Base-by-base conservation (phyloP, 2,888 invertebrate species). In the Nymphalis urticae region DNA sequence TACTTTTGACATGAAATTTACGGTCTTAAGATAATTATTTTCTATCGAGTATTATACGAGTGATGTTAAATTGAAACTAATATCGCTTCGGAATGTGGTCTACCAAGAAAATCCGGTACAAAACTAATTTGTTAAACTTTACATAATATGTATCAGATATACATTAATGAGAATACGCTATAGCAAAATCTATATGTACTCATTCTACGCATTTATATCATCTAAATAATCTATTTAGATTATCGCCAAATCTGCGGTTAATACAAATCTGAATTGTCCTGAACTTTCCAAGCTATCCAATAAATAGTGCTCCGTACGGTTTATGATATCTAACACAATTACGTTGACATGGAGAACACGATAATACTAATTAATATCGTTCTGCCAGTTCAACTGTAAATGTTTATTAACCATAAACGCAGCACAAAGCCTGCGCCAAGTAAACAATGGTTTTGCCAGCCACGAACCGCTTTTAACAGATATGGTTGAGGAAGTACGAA, bases 291-390 rank as follows among this genome's bases (percentile, higher is more conserved):
- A 42, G 17, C 24, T 24, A 61, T 10, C 24, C 17, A 58, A 59
- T 65, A 59, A 65, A 65, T 59, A 19, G 47, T 10, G 19, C 21
- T 42, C 36, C 19, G 42, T 42, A 58, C 36, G 19, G 19, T 58
- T 42, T 48, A 61, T 61, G 48, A 61, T 61, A 61, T 66, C 66
- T n/a, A 48, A 60, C 66, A 68, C 66, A 53, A 64, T 60, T 70
- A 70, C 47, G 51, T 47, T 66, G 61, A 54, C 60, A 61, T 53
- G 42, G 61, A 64, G 51, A 69, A 64, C 63, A 70, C 48, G 69
- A 76, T 75, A 80, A 75, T 74, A 73, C 76, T 79, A 80, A 82
- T 84, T 82, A 83, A 82, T 82, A 79, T 76, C 72, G 70, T 72
- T 73, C 72, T 67, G 68, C 66, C 69, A 75, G 77, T 73, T 68